phyloP scores from a whole-genome alignment of 2,113 vertebrate species.

The Tamias sibiricus region DNA sequence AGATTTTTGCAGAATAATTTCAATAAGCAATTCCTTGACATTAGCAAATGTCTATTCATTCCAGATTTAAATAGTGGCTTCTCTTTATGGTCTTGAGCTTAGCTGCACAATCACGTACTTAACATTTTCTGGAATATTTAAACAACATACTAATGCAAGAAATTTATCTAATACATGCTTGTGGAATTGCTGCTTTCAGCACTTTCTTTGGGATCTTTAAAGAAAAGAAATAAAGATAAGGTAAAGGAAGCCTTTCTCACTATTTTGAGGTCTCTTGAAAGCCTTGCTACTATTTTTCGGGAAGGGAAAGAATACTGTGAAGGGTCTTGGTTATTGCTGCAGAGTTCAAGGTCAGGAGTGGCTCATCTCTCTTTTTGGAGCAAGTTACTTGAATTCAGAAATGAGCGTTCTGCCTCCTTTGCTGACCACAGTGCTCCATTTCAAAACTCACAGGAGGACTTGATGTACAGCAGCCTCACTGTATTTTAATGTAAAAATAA shows the following conservation, averaged over 20 bases:
- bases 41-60: conserved; percentile 5
- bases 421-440: conserved; percentile 49
- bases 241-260: not conserved
- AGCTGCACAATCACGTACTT: not conserved
- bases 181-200: not conserved
- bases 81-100: not conserved
- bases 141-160: conserved; percentile 1
- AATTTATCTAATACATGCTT: not conserved
- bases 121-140: not conserved
- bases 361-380: not conserved
- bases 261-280: not conserved
- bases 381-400: conserved; percentile 41
- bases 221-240: not conserved
- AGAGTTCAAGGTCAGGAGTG: not conserved
- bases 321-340: not conserved
- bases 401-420: conserved; percentile 38
- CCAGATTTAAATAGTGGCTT: conserved; percentile 10
- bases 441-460: conserved; percentile 46
- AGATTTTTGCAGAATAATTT: conserved; percentile 17
- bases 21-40: not conserved
- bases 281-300: not conserved
- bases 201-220: not conserved
- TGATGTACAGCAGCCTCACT: conserved; percentile 48
- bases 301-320: not conserved
- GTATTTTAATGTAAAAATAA: conserved; percentile 72